phyloP scores from a whole-genome alignment of 1,140 invertebrate species.

The Eurosta solidaginis region DNA sequence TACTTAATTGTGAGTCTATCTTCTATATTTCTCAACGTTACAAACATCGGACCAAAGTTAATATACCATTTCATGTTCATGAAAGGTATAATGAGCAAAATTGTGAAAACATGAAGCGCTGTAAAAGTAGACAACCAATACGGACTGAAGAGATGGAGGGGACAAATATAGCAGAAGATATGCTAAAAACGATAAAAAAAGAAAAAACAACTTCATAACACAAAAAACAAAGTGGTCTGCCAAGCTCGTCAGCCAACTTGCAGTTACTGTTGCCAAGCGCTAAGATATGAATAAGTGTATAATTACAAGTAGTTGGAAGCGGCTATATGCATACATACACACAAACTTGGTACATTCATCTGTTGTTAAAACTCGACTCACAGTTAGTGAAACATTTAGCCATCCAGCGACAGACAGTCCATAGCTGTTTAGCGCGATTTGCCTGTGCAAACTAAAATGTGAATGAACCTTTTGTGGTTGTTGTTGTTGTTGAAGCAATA shows the following conservation, averaged over 20 bases:
- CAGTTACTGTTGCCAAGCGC: slow-evolving; percentile 23
- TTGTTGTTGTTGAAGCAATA: background rate
- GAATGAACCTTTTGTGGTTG: too few species aligned
- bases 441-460: too few species aligned
- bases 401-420: too few species aligned
- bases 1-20: too few species aligned
- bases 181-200: background rate
- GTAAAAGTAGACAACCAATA: background rate
- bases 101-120: background rate
- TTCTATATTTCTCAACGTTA: too few species aligned
- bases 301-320: background rate
- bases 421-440: too few species aligned
- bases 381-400: background rate
- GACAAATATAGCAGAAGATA: background rate
- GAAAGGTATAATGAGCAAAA: too few species aligned
- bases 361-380: background rate
- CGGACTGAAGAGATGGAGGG: background rate
- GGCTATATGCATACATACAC: background rate
- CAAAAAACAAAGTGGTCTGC: slow-evolving; percentile 1
- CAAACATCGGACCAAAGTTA: too few species aligned
- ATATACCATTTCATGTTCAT: too few species aligned
- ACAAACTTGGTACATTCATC: background rate
- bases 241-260: slow-evolving; percentile 14
- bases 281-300: slow-evolving; percentile 16
- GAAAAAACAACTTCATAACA: background rate